Base-by-base conservation (phyloP, 2,888 invertebrate genomes). In the Phasia obesa region DNA sequence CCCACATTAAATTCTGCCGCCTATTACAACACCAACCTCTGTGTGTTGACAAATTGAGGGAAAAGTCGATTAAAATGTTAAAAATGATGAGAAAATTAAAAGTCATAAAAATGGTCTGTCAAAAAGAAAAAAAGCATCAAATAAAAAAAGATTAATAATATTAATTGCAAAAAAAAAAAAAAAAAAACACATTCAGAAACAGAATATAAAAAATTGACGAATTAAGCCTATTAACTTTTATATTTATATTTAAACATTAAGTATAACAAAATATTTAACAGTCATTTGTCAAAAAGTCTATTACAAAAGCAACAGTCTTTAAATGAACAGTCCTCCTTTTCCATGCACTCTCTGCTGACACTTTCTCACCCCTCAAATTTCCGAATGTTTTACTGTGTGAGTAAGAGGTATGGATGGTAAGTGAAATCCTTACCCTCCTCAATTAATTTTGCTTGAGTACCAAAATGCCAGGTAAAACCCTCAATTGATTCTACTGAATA, bases 261-360 rank as follows among this genome's bases (percentile, higher is more conserved):
- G 17, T 3, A n/a, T 47, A 77, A 62, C 19, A 70, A 69, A 70
- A 74, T 78, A 31, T 64, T 59, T 44, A 53, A 70, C 53, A 79
- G 79, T 75, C 70, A 79, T 83, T 83, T 79, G 70, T 83, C 83
- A 83, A 79, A 62, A 71, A 83, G 71, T 79, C 70, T 49, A 57
- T 55, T 49, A 57, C 17, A 70, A 65, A 49, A 78, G 59, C 38
- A 65, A 44, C 51, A 78, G 59, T 57, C 17, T 27, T 42, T 35
- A 55, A 64, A 55, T 53, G 64, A 75, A 49, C 75, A 75, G 42
- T 73, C 27, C 44, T 47, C 6, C 31, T 47, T 35, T 64, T 35
- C 5, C 6, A 59, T 35, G 7, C 55, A 51, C 19, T 60, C 19
- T 25, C 47, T 27, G 55, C 44, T 23, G 51, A 38, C 60, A 17